Conservation (phyloP, 2,888 invertebrate genomes). For the Aporophyla lueneburgensis region DNA sequence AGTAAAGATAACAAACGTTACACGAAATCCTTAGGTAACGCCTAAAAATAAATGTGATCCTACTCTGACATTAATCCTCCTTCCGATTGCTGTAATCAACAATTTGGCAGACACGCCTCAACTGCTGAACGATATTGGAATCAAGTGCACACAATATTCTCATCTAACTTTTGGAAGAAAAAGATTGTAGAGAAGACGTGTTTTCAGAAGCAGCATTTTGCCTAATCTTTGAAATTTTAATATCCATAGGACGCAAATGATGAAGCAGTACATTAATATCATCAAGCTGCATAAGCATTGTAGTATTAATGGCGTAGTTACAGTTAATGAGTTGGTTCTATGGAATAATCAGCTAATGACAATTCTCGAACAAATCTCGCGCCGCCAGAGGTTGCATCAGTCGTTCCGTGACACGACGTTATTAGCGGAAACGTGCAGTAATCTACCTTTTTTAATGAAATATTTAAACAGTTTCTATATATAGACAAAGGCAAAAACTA, state of each 20-base stretch:
- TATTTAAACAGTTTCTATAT: constrained; percentile 49
- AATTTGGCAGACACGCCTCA: constrained; percentile 14
- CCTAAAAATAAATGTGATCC: constrained; percentile 52
- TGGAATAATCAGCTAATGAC: constrained; percentile 47
- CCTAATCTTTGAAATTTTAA: background rate
- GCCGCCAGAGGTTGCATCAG: constrained; percentile 63
- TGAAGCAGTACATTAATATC: background rate
- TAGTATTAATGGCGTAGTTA: constrained; percentile 6
- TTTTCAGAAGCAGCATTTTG: background rate
- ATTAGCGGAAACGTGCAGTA: constrained; percentile 71
- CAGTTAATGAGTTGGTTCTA: constrained; percentile 16
- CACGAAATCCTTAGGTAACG: constrained; percentile 30
- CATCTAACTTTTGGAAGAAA: background rate
- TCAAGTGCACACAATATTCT: background rate
- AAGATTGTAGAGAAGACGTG: background rate
- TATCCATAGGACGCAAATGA: background rate
- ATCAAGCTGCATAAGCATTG: background rate
- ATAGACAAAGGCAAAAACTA: constrained; percentile 48
- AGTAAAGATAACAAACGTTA: constrained; percentile 32
- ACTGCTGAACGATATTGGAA: background rate
- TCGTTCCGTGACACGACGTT: constrained; percentile 76
- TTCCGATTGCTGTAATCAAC: constrained; percentile 14
- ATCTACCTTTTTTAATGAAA: constrained; percentile 60
- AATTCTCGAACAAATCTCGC: constrained; percentile 47
- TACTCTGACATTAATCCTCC: constrained; percentile 21